phyloP scores from a whole-genome alignment of 2,113 vertebrate genomes.

The Mystacornis crossleyi region DNA sequence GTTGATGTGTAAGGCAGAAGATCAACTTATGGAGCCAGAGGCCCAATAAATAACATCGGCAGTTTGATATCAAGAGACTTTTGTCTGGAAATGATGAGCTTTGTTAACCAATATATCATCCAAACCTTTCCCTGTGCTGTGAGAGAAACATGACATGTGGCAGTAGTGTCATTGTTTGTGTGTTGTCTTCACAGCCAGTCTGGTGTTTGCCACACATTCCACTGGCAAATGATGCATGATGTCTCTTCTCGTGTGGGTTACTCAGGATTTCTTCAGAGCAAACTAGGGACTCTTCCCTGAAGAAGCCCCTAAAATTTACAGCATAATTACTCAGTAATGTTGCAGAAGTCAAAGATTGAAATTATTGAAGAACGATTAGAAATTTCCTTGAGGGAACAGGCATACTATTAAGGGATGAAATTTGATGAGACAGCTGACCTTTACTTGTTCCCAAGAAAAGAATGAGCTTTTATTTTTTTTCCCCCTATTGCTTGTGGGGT shows the following conservation, averaged over 20 bases:
- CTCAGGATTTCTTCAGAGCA: not conserved
- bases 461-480: not conserved
- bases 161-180: rapidly evolving
- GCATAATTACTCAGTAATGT: not conserved
- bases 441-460: conserved; percentile 9
- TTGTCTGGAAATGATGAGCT: not conserved
- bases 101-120: not conserved
- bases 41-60: not conserved
- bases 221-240: not conserved
- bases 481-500: not conserved
- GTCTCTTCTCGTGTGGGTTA: not conserved
- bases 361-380: not conserved
- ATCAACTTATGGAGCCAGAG: not conserved
- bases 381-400: not conserved
- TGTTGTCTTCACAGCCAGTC: not conserved
- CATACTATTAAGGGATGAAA: not conserved
- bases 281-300: not conserved
- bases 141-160: not conserved
- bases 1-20: not conserved
- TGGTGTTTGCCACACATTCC: not conserved
- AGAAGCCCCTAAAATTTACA: not conserved
- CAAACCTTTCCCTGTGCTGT: not conserved
- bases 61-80: not conserved
- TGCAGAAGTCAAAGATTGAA: not conserved
- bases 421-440: conserved; percentile 33